phyloP scores from a whole-genome alignment of 2,888 invertebrate genomes.

The Megamerina dolium region DNA sequence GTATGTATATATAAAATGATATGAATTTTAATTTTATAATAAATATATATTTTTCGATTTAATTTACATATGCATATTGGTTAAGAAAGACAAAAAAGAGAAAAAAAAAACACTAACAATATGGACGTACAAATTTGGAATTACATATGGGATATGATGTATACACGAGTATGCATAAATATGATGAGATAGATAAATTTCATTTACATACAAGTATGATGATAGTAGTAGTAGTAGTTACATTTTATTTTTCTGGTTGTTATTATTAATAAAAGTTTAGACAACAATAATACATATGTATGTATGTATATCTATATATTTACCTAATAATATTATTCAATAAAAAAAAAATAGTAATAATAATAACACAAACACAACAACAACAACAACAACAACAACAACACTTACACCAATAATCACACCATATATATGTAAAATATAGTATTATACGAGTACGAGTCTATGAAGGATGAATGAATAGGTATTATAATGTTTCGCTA shows the following conservation, averaged over 20 bases:
- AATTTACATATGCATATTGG: background rate
- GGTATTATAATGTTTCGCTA: too few relatives aligned
- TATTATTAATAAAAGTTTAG: conserved; percentile 9
- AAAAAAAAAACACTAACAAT: background rate
- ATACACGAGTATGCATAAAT: background rate
- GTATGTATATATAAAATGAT: background rate
- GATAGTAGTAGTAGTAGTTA: too few relatives aligned
- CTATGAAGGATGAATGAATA: too few relatives aligned
- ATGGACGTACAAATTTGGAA: background rate
- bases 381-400: conserved; percentile 9
- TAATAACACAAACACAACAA: conserved; percentile 5
- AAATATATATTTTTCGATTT: background rate
- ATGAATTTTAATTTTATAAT: background rate
- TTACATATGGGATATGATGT: background rate
- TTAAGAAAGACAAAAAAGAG: background rate
- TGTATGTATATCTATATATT: too few relatives aligned
- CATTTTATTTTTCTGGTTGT: background rate
- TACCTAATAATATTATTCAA: too few relatives aligned
- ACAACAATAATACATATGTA: conserved; percentile 9
- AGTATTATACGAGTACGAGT: too few relatives aligned
- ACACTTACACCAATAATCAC: background rate
- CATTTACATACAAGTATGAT: too few relatives aligned
- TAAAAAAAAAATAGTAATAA: background rate
- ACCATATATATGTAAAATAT: too few relatives aligned
- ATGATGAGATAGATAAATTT: background rate